Conservation (phyloP, 2,797 vertebrate genomes). For the Apodemus agrarius region DNA sequence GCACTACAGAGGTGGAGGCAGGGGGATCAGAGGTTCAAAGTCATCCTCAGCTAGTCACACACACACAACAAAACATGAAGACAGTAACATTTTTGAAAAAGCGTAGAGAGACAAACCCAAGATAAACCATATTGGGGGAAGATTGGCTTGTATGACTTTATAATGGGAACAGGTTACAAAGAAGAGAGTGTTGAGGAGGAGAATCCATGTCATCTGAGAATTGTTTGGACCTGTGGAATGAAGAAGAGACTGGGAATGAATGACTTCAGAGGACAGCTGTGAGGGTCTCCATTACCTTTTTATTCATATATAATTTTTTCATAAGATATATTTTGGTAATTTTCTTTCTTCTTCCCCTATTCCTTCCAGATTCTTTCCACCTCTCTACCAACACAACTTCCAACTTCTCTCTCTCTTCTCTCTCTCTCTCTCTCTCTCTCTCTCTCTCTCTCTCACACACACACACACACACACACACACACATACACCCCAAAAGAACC, state of each 20-base stretch:
- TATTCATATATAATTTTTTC: not conserved
- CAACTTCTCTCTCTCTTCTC: not conserved
- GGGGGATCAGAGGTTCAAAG: not conserved
- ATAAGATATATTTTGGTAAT: not conserved
- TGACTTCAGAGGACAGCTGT: not conserved
- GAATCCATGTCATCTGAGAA: fast-evolving
- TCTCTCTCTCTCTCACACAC: not conserved
- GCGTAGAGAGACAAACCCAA: not conserved
- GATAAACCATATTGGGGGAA: not conserved
- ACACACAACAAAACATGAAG: not conserved
- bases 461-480: not conserved
- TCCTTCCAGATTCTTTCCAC: not conserved
- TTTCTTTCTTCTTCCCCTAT: not conserved
- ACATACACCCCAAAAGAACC: not conserved
- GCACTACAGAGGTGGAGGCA: not conserved
- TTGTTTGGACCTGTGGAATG: not conserved
- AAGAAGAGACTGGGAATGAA: not conserved
- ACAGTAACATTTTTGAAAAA: not conserved
- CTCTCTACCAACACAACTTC: not conserved
- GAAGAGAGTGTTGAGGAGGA: not conserved
- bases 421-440: not conserved
- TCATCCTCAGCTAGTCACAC: not conserved
- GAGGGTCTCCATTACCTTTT: not conserved
- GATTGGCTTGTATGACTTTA: not conserved
- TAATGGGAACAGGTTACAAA: not conserved